Percentiles rank a stretch among this genome's conserved stretches.
Evolutionary conservation across 30 jellyfish, hydroid and myxozoan species (phyloP).

Genomic region (Turritopsis dohrnii): DNA sequence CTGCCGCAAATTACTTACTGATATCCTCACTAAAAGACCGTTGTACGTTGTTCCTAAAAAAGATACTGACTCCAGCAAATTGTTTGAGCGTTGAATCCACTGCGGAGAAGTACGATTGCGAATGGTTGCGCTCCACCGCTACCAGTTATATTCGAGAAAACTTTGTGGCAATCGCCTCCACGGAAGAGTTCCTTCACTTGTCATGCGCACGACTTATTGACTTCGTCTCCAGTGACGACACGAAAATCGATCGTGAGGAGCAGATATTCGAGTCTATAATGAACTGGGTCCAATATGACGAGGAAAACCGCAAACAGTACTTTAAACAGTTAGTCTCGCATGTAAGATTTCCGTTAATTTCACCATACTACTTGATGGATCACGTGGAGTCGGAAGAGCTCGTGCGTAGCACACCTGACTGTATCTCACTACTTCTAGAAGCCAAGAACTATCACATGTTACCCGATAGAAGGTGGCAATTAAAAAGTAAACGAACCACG

Average conservation of each 20-base stretch:
- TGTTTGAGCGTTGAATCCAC: constrained; percentile 87
- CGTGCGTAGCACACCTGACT: constrained; percentile 88
- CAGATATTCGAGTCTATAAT: constrained; percentile 88
- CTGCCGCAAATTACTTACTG: constrained; percentile 87
- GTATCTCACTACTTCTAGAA: constrained; percentile 81
- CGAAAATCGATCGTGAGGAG: constrained; percentile 89
- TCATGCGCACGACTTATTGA: constrained; percentile 58
- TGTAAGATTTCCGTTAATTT: constrained; percentile 90
- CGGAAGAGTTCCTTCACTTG: constrained; percentile 71
- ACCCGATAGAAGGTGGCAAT: constrained; percentile 95
- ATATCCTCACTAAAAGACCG: constrained; percentile 81
- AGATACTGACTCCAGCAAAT: constrained; percentile 83
- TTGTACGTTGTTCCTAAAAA: constrained; percentile 67
- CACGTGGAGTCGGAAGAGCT: constrained; percentile 94
- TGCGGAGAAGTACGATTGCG: constrained; percentile 86
- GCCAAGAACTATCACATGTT: constrained; percentile 97
- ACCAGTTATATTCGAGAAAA: constrained; percentile 73
- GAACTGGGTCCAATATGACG: constrained; percentile 83
- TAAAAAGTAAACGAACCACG: constrained; percentile 89
- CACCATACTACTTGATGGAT: constrained; percentile 96
- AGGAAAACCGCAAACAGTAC: constrained; percentile 30
- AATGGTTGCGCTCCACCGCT: constrained; percentile 80
- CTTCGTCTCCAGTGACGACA: constrained; percentile 82
- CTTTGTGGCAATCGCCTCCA: constrained; percentile 54
- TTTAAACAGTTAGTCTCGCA: constrained; percentile 65